Evolutionary conservation across 2,888 invertebrate genomes (phyloP), one percentile per base, ranked within the genome.

Genomic region (Nesidiocoris tenuis): DNA sequence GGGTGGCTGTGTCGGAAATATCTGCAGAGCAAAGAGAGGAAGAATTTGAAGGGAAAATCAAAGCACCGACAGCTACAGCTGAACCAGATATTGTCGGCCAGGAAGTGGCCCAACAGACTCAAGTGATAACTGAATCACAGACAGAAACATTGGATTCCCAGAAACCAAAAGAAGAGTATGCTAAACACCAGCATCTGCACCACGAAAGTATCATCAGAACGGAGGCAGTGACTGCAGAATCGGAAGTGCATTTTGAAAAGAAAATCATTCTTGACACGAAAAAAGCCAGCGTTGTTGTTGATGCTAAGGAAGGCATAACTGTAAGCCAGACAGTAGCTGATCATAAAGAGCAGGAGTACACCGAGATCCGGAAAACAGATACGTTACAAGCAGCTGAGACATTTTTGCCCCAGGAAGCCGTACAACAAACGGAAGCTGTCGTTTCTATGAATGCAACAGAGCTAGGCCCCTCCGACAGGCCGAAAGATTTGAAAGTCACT

Each of bases 11-110:
- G 9, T 87, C 86, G 61, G 85, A 85, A 77, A 84, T 87, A 56
- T 85, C 86, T 79, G 82, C 86, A 1, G 85, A 85, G 64, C 87
- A 89, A 77, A 86, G 86, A 81, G 91, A 90, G 83, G 84, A 83
- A 59, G 81, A 83, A 39, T 83, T 90, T 16, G 81, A 84, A 16
- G 82, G 83, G 68, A 25, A 65, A 23, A 81, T 82, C 65, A 83
- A 83, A 78, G 81, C 83, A 76, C 81, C 83, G 18, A 78, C 80
- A 66, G 78, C 76, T 1, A 79, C 79, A 74, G 82, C 81, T 24
- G 80, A 81, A 59, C 79, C 78, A 17, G 79, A 79, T 54, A 74
- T 82, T 19, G 76, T 75, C 57, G 82, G 83, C 5, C 82, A 83
- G 80, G 84, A 84, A 80, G 82, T 83, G 65, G 84, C 85, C 5